These are phyloP conservation scores for Cheilosia pagana DNA, from an alignment of 2,888 invertebrate species.

Conservation along the genomic window DNA sequence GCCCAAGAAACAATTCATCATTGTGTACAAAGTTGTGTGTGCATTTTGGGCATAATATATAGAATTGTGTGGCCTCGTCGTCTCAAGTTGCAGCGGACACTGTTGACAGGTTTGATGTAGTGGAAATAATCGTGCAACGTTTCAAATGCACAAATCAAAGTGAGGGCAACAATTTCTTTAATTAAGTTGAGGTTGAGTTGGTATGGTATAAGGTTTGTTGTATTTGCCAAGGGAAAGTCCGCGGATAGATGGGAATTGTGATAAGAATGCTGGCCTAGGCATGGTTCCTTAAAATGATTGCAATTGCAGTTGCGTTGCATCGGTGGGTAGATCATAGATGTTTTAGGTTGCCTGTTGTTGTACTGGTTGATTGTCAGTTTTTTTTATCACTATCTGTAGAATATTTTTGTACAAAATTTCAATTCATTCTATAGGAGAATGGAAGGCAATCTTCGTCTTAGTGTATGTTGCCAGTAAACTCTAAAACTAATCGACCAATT, in stretches of 20 bases:
- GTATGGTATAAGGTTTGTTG: conserved; percentile 1
- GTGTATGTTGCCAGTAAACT: too few relatives aligned
- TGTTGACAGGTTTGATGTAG: conserved; percentile 75
- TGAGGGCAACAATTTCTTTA: conserved; percentile 66
- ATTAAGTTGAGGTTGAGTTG: conserved; percentile 70
- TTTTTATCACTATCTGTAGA: too few relatives aligned
- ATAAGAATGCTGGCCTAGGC: conserved; percentile 41
- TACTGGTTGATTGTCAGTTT: too few relatives aligned
- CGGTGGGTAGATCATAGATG: too few relatives aligned
- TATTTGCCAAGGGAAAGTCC: conserved; percentile 2
- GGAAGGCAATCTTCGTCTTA: too few relatives aligned
- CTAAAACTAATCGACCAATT: too few relatives aligned
- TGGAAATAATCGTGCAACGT: conserved; percentile 71
- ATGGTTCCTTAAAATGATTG: not conserved
- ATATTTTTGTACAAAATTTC: too few relatives aligned
- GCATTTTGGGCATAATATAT: conserved; percentile 14
- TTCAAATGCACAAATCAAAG: conserved; percentile 72
- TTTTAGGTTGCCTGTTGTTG: too few relatives aligned
- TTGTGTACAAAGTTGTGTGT: conserved; percentile 2
- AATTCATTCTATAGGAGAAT: too few relatives aligned
- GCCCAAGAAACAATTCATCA: conserved; percentile 62
- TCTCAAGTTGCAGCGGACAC: conserved; percentile 60
- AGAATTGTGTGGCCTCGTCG: conserved; percentile 36
- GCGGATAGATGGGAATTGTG: conserved; percentile 35
- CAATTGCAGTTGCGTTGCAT: not conserved